Evolutionary conservation across 92 coral and sea anemone genomes (phyloP).

Genomic region (Phymanthus crucifer): DNA sequence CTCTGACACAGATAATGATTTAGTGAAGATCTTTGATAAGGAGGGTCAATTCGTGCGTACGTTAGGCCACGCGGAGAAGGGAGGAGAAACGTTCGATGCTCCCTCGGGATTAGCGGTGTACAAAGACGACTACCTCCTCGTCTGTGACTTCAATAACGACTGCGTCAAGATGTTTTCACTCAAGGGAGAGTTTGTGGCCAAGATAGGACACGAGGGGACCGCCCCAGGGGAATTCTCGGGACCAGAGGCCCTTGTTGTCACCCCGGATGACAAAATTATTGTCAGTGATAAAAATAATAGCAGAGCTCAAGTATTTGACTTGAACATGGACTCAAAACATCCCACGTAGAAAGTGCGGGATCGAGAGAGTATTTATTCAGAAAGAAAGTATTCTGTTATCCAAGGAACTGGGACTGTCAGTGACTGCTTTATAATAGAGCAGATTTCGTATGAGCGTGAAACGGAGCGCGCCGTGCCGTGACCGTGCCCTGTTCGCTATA

Average conservation of each 20-base stretch:
- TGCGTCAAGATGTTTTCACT: constrained; percentile 70
- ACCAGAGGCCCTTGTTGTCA: constrained; percentile 69
- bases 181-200: constrained; percentile 53
- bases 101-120: constrained; percentile 79
- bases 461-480: too few species aligned
- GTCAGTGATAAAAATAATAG: constrained; percentile 72
- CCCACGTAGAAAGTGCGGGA: neutral
- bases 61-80: constrained; percentile 39
- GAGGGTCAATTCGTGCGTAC: constrained; percentile 66
- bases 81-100: constrained; percentile 53
- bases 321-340: neutral
- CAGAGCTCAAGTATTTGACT: constrained; percentile 58
- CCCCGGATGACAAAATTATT: constrained; percentile 50
- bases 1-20: constrained; percentile 77
- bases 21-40: constrained; percentile 73
- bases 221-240: constrained; percentile 66
- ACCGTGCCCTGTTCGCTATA: too few species aligned
- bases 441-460: too few species aligned
- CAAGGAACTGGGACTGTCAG: too few species aligned
- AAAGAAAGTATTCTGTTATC: too few species aligned
- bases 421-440: too few species aligned
- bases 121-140: constrained; percentile 61
- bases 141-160: constrained; percentile 73
- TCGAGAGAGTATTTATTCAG: too few species aligned
- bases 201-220: constrained; percentile 69